Percentiles rank a stretch among this genome's conserved stretches.
phyloP scores from a whole-genome alignment of 2,797 vertebrate genomes.

The Lithobates sylvaticus region DNA sequence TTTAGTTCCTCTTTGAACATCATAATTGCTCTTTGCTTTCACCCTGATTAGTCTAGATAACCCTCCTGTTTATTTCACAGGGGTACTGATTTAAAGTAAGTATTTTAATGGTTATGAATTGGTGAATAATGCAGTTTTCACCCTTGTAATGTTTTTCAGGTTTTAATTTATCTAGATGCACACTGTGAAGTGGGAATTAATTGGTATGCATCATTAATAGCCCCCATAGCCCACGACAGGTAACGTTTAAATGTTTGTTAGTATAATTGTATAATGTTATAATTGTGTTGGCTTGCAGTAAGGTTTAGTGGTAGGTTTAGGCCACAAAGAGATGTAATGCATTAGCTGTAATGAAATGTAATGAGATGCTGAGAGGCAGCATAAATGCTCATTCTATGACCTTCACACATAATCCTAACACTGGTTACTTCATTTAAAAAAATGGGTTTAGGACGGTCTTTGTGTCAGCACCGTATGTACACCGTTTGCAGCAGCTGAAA shows the following conservation, averaged over 20 bases:
- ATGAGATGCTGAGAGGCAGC: not conserved
- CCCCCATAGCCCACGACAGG: constrained; percentile 98
- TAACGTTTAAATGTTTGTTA: constrained; percentile 70
- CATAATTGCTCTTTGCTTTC: too few relatives aligned
- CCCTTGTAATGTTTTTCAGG: constrained; percentile 77
- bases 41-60: not conserved
- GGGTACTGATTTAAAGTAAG: not conserved
- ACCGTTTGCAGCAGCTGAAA: not conserved
- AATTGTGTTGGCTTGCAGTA: not conserved
- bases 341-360: not conserved
- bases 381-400: not conserved
- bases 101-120: not conserved
- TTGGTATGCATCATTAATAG: constrained; percentile 95
- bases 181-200: constrained; percentile 97
- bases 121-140: not conserved
- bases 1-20: too few relatives aligned
- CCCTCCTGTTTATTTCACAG: not conserved
- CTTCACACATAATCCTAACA: not conserved
- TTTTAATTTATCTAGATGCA: constrained; percentile 96
- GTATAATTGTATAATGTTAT: too few relatives aligned
- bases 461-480: constrained; percentile 4
- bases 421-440: not conserved
- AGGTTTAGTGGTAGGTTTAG: not conserved
- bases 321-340: not conserved
- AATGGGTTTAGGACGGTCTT: not conserved